These are phyloP conservation scores for Anorthoa munda DNA, from an alignment of 2,888 invertebrate genomes.

Conservation along the genomic window DNA sequence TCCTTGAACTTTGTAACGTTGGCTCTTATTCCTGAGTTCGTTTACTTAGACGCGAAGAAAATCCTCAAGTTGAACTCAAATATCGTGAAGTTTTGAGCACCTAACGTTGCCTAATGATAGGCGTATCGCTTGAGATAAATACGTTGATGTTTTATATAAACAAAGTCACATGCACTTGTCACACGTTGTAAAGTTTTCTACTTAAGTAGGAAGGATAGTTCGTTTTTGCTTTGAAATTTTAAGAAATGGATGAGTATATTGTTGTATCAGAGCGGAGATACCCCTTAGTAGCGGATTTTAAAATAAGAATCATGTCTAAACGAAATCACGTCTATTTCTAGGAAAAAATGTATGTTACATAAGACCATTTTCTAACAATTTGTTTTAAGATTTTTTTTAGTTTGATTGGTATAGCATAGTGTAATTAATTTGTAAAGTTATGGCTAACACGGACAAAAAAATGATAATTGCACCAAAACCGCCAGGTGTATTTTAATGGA, in stretches of 20 bases:
- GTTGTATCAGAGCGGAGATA: background rate
- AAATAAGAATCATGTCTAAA: too few species aligned
- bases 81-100: conserved; percentile 50
- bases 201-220: background rate
- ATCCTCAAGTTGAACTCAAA: conserved; percentile 61
- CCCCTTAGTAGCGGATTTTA: too few species aligned
- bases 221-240: background rate
- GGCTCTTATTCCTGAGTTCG: conserved; percentile 50
- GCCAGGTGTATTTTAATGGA: too few species aligned
- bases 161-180: conserved; percentile 7
- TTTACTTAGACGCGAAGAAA: conserved; percentile 58
- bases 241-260: background rate
- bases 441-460: too few species aligned
- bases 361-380: too few species aligned
- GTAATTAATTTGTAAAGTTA: too few species aligned
- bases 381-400: too few species aligned
- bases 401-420: too few species aligned
- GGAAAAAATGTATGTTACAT: too few species aligned
- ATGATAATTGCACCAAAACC: too few species aligned
- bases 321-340: too few species aligned
- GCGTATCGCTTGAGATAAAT: conserved; percentile 54
- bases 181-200: background rate
- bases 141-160: conserved; percentile 8
- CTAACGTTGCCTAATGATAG: conserved; percentile 55
- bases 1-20: conserved; percentile 58